Evolutionary conservation across 2,113 vertebrate species (phyloP), one percentile per base, ranked within the genome.

Genomic region (Triplophysa dalaica): DNA sequence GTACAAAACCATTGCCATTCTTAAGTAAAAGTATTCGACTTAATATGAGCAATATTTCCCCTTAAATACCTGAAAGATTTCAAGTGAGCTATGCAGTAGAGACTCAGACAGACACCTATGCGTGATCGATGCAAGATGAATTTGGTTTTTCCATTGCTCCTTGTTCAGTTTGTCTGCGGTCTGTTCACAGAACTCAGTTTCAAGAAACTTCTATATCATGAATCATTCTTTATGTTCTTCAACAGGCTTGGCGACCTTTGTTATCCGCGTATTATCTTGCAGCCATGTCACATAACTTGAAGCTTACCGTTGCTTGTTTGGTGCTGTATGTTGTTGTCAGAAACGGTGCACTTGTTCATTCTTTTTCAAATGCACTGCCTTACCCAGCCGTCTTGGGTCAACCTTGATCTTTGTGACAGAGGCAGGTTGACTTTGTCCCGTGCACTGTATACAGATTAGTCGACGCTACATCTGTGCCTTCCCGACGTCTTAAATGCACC

Each of bases 11-110:
- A 72, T 11, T 79, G 62, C 26, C 11, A 8, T 75, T 19, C 22
- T 79, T 70, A 54, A 54, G 43, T 12, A n/a, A 8, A 76, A 63
- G 48, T 65, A 70, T 62, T 22, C 61, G 61, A 56, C 82, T 80
- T 65, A 78, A 80, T 81, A 72, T 86, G 88, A 92, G 90, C 91
- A 92, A 93, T 92, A 90, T 75, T 77, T 80, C 17, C 77, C 81
- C 81, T 75, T 67, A 76, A 81, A 80, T 50, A 86, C 61, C 87
- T 79, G 79, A 85, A 80, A 63, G 14, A 33, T 80, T 85, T 83
- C 85, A 86, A 69, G 63, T 88, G 80, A 88, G 86, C 91, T 92
- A 93, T 93, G 91, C 92, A 93, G 92, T 91, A 85, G 88, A 81
- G 82, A 80, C 64, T 29, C 81, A 72, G 33, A 29, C 45, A 41